phyloP scores from a whole-genome alignment of 2,113 vertebrate species.

The Amblyornis subalaris region DNA sequence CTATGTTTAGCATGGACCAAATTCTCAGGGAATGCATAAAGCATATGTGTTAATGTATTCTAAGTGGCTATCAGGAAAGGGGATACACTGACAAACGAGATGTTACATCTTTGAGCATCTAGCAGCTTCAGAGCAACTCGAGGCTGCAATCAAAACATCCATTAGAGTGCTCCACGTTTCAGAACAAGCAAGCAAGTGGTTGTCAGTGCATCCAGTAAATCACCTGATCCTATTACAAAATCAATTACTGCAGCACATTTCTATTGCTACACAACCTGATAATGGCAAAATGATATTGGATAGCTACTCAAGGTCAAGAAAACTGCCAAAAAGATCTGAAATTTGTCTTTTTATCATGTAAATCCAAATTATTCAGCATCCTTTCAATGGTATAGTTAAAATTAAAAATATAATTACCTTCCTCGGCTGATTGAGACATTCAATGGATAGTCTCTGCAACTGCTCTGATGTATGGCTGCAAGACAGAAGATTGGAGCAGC shows the following conservation, averaged over 20 bases:
- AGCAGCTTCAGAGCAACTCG: constrained; percentile 71
- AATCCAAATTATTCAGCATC: constrained; percentile 46
- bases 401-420: constrained; percentile 88
- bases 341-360: constrained; percentile 62
- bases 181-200: constrained; percentile 83
- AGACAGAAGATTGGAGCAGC: constrained; percentile 93
- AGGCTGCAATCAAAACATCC: constrained; percentile 77
- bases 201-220: constrained; percentile 88
- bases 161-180: constrained; percentile 79
- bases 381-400: constrained; percentile 59
- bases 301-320: constrained; percentile 79
- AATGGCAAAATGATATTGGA: constrained; percentile 81
- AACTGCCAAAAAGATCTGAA: constrained; percentile 66
- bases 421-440: constrained; percentile 87
- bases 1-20: not conserved
- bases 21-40: not conserved
- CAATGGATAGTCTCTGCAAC: constrained; percentile 89
- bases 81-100: constrained; percentile 22
- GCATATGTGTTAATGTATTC: not conserved
- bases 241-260: constrained; percentile 89
- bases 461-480: constrained; percentile 91
- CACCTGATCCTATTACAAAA: constrained; percentile 94
- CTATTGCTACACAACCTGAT: constrained; percentile 76
- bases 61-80: not conserved
- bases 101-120: constrained; percentile 51